Evolutionary conservation across 2,113 vertebrate species (phyloP).

Genomic region (Phocoena sinus): DNA sequence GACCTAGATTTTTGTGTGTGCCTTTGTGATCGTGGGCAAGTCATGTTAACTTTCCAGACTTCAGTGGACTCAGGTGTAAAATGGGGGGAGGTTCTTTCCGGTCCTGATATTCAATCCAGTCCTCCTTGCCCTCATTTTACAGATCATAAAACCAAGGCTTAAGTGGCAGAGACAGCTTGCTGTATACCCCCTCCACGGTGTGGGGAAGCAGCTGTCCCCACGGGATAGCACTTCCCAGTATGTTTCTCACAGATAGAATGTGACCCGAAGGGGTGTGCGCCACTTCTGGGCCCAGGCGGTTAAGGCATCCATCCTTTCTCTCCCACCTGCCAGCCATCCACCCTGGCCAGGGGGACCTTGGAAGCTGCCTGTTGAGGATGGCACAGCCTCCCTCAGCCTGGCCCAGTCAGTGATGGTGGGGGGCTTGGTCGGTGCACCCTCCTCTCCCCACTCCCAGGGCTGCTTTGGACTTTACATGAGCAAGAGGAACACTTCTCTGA

Average conservation of each 20-base stretch:
- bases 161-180: background rate
- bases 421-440: rapidly evolving
- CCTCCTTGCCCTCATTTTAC: background rate
- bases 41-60: background rate
- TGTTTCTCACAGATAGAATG: background rate
- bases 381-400: background rate
- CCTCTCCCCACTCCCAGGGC: rapidly evolving
- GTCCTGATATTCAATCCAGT: background rate
- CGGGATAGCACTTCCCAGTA: too few species aligned
- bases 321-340: background rate
- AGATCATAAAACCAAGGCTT: background rate
- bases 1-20: background rate
- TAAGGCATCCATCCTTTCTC: background rate
- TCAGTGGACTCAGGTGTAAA: background rate
- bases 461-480: background rate
- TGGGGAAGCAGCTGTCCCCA: background rate
- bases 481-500: background rate
- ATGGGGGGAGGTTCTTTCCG: background rate
- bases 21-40: background rate
- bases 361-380: background rate
- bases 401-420: background rate
- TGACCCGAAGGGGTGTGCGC: background rate
- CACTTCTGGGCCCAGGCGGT: background rate
- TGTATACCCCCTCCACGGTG: background rate
- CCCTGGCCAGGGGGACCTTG: background rate